These are phyloP conservation scores for Brachyhypopomus occidentalis DNA, from an alignment of 2,113 vertebrate genomes.

Conservation along the genomic window DNA sequence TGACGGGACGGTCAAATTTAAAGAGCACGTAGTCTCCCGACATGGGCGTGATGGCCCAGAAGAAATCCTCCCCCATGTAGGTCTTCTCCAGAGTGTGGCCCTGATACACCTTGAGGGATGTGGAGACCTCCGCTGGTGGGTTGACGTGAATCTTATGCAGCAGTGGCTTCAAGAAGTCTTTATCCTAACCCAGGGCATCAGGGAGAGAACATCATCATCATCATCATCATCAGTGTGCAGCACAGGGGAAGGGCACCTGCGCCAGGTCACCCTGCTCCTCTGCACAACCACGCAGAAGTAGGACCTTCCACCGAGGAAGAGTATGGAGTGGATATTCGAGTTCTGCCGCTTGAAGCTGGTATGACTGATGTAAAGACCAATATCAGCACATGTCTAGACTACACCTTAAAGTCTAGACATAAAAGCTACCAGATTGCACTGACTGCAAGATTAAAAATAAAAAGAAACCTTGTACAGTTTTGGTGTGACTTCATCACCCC, in stretches of 20 bases:
- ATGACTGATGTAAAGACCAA: neutral
- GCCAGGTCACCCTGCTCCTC: neutral
- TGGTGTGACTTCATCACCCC: neutral
- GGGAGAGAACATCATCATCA: neutral
- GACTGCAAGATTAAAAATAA: neutral
- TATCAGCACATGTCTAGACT: neutral
- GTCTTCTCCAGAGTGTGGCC: slow-evolving; percentile 96
- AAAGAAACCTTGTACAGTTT: neutral
- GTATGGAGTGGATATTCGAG: neutral
- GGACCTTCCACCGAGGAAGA: neutral
- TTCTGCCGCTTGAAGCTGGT: neutral
- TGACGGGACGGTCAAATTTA: slow-evolving; percentile 94
- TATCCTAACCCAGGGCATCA: slow-evolving; percentile 81
- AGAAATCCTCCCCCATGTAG: slow-evolving; percentile 96
- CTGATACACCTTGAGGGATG: slow-evolving; percentile 97
- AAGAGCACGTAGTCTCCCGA: slow-evolving; percentile 93
- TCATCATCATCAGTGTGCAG: neutral
- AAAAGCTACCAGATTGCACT: neutral
- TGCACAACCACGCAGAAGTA: neutral
- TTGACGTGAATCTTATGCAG: slow-evolving; percentile 98
- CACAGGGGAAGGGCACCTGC: neutral
- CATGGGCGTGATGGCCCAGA: slow-evolving; percentile 94
- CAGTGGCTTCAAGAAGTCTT: slow-evolving; percentile 97
- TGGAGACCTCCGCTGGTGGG: slow-evolving; percentile 95
- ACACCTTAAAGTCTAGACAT: neutral